A percentile compares a stretch with the other conserved stretches of the same genome.
These are phyloP conservation scores for Phoxinus dragarum DNA, from an alignment of 2,797 vertebrate species.

Conservation along the genomic window DNA sequence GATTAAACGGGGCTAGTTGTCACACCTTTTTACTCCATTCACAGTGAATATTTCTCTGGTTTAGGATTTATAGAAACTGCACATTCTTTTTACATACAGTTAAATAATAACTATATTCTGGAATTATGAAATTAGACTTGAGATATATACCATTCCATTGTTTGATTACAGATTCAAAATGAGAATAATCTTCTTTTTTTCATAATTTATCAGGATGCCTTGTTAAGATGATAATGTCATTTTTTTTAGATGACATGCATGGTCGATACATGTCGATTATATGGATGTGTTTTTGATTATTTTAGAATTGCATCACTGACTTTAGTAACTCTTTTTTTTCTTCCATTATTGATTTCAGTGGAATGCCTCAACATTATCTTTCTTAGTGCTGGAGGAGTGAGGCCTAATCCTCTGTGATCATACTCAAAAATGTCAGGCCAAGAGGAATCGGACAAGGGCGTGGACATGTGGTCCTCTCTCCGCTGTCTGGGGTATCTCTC, in stretches of 20 bases:
- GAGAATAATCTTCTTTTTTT: background rate
- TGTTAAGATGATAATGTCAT: background rate
- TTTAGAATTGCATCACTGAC: background rate
- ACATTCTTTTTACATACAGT: background rate
- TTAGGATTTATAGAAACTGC: background rate
- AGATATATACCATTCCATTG: background rate
- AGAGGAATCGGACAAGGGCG: conserved; percentile 83
- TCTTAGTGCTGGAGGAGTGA: conserved; percentile 2
- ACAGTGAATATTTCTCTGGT: background rate
- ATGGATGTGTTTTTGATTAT: background rate
- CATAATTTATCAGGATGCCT: background rate
- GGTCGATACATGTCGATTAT: background rate
- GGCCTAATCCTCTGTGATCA: conserved; percentile 67
- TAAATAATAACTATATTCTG: background rate
- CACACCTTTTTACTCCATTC: background rate
- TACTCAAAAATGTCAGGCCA: conserved; percentile 82
- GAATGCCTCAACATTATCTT: background rate
- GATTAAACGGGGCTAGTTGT: background rate
- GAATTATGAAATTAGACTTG: background rate
- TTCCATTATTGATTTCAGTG: background rate
- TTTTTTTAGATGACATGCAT: background rate
- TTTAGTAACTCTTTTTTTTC: background rate
- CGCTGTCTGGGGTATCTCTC: conserved; percentile 93
- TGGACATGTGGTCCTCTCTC: conserved; percentile 90
- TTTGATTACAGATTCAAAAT: background rate